phyloP scores from a whole-genome alignment of 1,140 invertebrate species.

The Lanistes nyassanus region DNA sequence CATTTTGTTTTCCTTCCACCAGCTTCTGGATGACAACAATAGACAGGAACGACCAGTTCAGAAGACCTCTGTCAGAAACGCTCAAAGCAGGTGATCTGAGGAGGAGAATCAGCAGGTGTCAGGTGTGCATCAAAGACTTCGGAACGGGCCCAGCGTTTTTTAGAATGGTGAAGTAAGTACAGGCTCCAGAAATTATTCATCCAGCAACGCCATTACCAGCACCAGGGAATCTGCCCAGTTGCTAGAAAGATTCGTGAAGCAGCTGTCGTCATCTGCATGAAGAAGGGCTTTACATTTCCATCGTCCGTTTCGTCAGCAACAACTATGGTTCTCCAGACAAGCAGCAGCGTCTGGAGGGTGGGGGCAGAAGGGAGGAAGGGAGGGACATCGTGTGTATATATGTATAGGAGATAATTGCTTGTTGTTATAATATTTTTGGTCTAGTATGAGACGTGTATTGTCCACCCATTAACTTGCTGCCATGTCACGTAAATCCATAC shows the following conservation, averaged over 20 bases:
- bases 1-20: slow-evolving; percentile 66
- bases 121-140: slow-evolving; percentile 83
- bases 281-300: neutral
- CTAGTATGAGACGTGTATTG: too few relatives aligned
- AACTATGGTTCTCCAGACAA: neutral
- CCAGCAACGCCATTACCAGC: neutral
- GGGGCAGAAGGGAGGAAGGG: too few relatives aligned
- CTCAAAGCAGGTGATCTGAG: slow-evolving; percentile 89
- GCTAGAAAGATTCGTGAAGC: neutral
- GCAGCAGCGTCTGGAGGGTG: too few relatives aligned
- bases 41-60: slow-evolving; percentile 81
- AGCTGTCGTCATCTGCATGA: neutral
- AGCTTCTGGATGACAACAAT: slow-evolving; percentile 98
- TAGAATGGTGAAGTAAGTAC: slow-evolving; percentile 27
- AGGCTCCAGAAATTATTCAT: too few relatives aligned
- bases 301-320: neutral
- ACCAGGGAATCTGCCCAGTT: neutral
- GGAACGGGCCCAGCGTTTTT: slow-evolving; percentile 23
- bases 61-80: slow-evolving; percentile 86
- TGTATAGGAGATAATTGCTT: too few relatives aligned
- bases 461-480: too few relatives aligned
- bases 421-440: too few relatives aligned
- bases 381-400: too few relatives aligned
- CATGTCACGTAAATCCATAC: too few relatives aligned
- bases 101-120: slow-evolving; percentile 88